Evolutionary conservation across 2,113 vertebrate genomes (phyloP), one percentile per base, ranked within the genome.

Genomic region (Sakesphorus luctuosus): DNA sequence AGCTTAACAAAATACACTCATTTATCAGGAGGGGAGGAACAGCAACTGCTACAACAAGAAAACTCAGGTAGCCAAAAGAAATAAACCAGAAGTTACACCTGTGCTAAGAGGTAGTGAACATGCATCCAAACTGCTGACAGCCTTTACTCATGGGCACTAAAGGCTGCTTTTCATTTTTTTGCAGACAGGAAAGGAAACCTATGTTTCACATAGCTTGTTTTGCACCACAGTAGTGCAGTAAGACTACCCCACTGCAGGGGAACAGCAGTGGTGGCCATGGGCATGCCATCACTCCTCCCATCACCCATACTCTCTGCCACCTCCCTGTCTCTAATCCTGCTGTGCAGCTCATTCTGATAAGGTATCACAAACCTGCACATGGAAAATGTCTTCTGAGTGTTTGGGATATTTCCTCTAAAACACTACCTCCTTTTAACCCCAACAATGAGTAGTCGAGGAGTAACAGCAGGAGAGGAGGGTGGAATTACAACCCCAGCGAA

Each of bases 201-300:
- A 25, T 18, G 52, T 53, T 66, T 84, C 12, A 31, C 21, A 23
- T 12, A 66, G 76, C n/a, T 71, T 5, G 0, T n/a, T 59, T 9
- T n/a, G 44, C 74, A 62, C 43, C 7, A 0, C 0, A 1, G 71
- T 0, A 4, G 35, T 11, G 25, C 49, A 46, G 35, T 14, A 20
- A 11, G 23, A 17, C 10, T 11, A 28, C 35, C n/a, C 46, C 4
- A 2, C 5, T 12, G 67, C 77, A 85, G 9, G 20, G 28, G 12
- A 52, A 40, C 3, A 1, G 49, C 63, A 75, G 29, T 0, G 0
- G 62, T 26, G 5, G 68, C 74, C 71, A 65, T 4, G 40, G 35
- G 44, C 56, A 55, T 24, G 12, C 20, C 3, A 4, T 29, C 78
- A 13, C 28, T 40, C 12, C 55, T 78, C 52, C 47, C 74, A 49